Conservation (phyloP, 2,113 vertebrate species). For the Etheostoma spectabile region DNA sequence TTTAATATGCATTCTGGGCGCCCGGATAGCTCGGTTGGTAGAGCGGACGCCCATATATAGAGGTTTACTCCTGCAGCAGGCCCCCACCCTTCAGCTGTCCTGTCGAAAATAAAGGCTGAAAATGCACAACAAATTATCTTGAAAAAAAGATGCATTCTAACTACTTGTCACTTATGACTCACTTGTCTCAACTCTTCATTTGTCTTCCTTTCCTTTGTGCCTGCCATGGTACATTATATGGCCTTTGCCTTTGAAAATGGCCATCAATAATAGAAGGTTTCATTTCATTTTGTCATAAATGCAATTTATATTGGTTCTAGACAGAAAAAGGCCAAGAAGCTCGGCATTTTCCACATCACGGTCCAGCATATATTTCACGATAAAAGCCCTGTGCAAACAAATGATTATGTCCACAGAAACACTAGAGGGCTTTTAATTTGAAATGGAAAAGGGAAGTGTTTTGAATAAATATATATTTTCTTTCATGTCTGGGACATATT, state of each 20-base stretch:
- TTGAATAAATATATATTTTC: too few relatives aligned
- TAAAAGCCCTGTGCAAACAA: neutral
- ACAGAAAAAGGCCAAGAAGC: neutral
- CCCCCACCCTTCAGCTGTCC: too few relatives aligned
- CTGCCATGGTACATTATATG: neutral
- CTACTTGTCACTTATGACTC: conserved; percentile 5
- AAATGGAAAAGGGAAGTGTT: too few relatives aligned
- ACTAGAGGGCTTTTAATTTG: too few relatives aligned
- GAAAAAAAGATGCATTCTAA: neutral
- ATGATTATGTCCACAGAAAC: too few relatives aligned
- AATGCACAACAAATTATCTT: too few relatives aligned
- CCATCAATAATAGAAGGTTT: neutral
- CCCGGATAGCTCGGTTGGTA: too few relatives aligned
- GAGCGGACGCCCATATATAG: too few relatives aligned
- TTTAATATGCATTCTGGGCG: conserved; percentile 2
- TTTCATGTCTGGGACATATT: too few relatives aligned
- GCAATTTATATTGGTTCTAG: neutral
- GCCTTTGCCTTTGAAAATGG: neutral
- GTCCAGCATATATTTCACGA: neutral
- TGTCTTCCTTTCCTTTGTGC: neutral
- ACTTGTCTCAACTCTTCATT: neutral
- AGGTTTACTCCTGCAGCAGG: too few relatives aligned
- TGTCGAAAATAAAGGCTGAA: too few relatives aligned
- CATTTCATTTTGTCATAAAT: neutral
- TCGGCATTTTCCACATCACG: neutral